Percentiles rank a stretch among this genome's conserved stretches.
phyloP scores from a whole-genome alignment of 2,888 invertebrate species.

The Pollenia labialis region DNA sequence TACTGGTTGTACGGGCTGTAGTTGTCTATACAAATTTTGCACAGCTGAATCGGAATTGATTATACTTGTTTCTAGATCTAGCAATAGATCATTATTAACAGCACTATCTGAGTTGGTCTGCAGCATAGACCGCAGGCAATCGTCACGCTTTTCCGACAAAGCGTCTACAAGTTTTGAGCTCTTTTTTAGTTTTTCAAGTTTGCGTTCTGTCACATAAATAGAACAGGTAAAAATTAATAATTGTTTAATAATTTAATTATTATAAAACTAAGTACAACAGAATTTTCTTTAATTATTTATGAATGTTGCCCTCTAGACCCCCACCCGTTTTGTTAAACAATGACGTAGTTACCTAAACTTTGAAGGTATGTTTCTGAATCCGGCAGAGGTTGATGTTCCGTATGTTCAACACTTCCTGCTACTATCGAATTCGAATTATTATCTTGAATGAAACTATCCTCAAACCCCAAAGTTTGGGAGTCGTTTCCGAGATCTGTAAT shows the following conservation, averaged over 20 bases:
- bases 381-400: constrained; percentile 83
- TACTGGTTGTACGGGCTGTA: constrained; percentile 85
- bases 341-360: constrained; percentile 86
- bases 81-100: constrained; percentile 76
- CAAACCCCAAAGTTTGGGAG: constrained; percentile 82
- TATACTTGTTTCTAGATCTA: constrained; percentile 84
- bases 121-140: constrained; percentile 85
- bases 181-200: constrained; percentile 85
- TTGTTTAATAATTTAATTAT: no score
- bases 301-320: no score
- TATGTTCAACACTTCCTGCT: constrained; percentile 81
- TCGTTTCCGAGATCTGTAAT: constrained; percentile 41
- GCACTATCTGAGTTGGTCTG: constrained; percentile 76
- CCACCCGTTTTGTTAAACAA: not conserved
- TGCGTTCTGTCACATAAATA: constrained; percentile 79
- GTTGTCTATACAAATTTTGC: constrained; percentile 83
- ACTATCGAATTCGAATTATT: constrained; percentile 77
- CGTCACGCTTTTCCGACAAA: constrained; percentile 85
- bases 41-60: constrained; percentile 79
- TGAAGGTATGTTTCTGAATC: constrained; percentile 85
- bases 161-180: constrained; percentile 85
- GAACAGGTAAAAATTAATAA: not conserved
- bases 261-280: no score
- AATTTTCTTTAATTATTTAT: no score
- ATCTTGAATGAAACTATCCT: constrained; percentile 86